These are phyloP conservation scores for Gymnothorax javanicus DNA, from an alignment of 2,797 vertebrate genomes.

Conservation along the genomic window DNA sequence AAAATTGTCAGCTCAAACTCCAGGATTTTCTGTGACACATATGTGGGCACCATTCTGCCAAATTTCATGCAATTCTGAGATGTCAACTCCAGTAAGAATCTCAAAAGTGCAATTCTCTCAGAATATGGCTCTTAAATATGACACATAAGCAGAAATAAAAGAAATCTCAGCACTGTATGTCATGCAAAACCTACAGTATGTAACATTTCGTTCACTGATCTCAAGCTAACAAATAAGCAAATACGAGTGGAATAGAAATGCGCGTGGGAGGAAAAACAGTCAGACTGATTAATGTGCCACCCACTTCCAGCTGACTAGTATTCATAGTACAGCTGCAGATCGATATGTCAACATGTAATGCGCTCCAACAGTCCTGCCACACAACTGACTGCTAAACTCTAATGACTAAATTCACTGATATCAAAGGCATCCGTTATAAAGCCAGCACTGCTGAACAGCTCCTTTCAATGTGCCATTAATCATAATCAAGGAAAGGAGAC, in stretches of 20 bases:
- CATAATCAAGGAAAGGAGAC: neutral
- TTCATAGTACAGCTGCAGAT: conserved; percentile 2
- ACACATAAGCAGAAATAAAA: too few species aligned
- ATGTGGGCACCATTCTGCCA: too few species aligned
- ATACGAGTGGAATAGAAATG: neutral
- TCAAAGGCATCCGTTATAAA: neutral
- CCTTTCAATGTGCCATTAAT: neutral
- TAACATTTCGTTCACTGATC: neutral
- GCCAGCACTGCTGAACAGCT: neutral
- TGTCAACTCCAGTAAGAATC: too few species aligned
- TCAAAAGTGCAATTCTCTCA: too few species aligned
- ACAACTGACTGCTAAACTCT: neutral
- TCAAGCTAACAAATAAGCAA: neutral
- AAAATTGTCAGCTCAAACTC: too few species aligned
- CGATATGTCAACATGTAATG: neutral
- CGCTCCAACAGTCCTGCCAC: neutral
- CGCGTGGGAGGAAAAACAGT: neutral
- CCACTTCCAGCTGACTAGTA: neutral
- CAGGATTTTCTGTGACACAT: too few species aligned
- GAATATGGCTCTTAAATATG: too few species aligned
- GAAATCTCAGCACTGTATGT: too few species aligned
- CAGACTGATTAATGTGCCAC: neutral
- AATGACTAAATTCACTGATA: neutral
- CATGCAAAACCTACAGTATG: neutral
- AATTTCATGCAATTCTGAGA: too few species aligned